Percentiles rank a stretch among this genome's conserved stretches.
phyloP scores from a whole-genome alignment of 2,113 vertebrate genomes.

The Seriola rivoliana region DNA sequence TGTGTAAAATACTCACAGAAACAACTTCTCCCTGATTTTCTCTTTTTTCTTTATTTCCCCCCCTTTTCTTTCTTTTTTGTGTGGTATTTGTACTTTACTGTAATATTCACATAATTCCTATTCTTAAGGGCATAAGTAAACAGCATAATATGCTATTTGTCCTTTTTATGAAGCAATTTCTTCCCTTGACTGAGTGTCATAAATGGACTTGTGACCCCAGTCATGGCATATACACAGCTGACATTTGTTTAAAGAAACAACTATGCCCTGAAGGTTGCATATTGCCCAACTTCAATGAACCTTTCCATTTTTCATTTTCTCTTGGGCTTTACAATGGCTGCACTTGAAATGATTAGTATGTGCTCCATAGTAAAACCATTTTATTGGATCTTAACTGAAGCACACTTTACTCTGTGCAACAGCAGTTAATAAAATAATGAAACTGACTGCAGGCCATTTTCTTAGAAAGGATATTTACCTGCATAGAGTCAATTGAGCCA shows the following conservation, averaged over 20 bases:
- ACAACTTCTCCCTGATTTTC: too few relatives aligned
- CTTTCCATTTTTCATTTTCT: background rate
- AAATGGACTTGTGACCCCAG: background rate
- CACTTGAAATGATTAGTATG: background rate
- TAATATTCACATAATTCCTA: background rate
- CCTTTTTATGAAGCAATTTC: conserved; percentile 7
- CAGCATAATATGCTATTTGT: background rate
- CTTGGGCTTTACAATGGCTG: background rate
- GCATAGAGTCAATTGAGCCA: background rate
- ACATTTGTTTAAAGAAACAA: background rate
- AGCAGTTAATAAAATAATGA: background rate
- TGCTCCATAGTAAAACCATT: background rate
- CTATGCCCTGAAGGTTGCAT: background rate
- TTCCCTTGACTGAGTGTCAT: background rate
- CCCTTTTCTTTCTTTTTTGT: too few relatives aligned
- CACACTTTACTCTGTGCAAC: background rate
- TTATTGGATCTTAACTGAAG: background rate
- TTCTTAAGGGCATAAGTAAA: background rate
- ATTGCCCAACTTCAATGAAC: background rate
- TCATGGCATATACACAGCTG: background rate
- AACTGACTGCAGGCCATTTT: conserved; percentile 29
- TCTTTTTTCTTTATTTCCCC: too few relatives aligned
- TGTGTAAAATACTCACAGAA: background rate
- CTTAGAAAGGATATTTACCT: conserved; percentile 25
- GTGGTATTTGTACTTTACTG: background rate